phyloP scores from a whole-genome alignment of 2,113 vertebrate genomes.

The Dendropsophus ebraccatus region DNA sequence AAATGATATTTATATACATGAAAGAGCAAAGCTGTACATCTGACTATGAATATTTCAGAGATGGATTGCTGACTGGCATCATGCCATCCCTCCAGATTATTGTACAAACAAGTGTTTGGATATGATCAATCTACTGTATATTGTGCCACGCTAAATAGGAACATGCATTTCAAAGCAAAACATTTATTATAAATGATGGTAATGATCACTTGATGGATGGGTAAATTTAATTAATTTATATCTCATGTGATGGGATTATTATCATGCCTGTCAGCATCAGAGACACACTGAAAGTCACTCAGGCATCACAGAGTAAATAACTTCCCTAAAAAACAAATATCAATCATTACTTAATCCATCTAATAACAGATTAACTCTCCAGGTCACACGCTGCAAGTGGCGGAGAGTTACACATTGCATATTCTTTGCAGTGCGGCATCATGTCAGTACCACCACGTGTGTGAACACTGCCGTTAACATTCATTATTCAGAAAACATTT shows the following conservation, averaged over 20 bases:
- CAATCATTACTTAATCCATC: background rate
- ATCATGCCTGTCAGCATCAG: background rate
- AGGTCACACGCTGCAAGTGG: background rate
- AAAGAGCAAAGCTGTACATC: background rate
- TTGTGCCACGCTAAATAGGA: background rate
- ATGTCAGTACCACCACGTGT: too few species aligned
- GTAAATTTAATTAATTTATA: background rate
- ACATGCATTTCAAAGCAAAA: background rate
- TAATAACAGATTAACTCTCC: background rate
- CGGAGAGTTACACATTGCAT: too few species aligned
- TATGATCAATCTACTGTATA: background rate
- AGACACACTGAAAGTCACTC: background rate
- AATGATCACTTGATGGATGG: background rate
- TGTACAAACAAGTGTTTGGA: slow-evolving; percentile 19
- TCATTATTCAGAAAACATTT: too few species aligned
- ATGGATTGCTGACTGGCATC: background rate
- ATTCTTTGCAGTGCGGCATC: too few species aligned
- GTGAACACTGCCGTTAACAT: too few species aligned
- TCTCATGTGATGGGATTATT: background rate
- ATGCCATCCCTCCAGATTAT: background rate
- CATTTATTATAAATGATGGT: background rate
- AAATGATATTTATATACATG: slow-evolving; percentile 13
- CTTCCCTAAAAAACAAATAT: background rate
- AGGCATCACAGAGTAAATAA: background rate
- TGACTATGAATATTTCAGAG: background rate